Conservation (phyloP, 2,113 vertebrate species). For the Gorsachius goisagi region DNA sequence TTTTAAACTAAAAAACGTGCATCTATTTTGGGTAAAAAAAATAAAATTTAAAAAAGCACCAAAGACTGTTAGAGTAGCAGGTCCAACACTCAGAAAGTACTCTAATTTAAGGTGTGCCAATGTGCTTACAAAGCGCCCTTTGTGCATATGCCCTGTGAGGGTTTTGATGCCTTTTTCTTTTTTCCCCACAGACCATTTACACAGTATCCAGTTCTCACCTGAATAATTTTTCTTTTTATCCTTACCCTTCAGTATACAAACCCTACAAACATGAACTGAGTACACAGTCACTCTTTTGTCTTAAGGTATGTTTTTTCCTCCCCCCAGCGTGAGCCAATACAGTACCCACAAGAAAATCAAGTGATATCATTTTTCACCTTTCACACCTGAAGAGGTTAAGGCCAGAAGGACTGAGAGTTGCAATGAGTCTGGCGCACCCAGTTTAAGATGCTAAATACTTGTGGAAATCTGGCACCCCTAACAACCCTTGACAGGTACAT, state of each 20-base stretch:
- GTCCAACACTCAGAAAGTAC: not conserved
- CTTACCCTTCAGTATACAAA: not conserved
- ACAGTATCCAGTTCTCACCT: not conserved
- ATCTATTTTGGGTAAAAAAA: not conserved
- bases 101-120: not conserved
- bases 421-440: not conserved
- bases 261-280: not conserved
- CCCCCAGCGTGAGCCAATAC: accelerated
- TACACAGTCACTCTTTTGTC: not conserved
- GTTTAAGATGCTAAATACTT: not conserved
- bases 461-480: not conserved
- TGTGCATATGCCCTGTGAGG: not conserved
- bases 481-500: not conserved
- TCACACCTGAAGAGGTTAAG: not conserved
- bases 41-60: not conserved
- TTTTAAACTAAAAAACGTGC: not conserved
- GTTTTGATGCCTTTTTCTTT: not conserved
- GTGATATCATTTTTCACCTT: not conserved
- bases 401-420: not conserved
- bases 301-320: not conserved
- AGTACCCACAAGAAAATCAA: not conserved
- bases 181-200: not conserved
- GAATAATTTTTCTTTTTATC: not conserved
- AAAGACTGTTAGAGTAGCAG: not conserved
- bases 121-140: not conserved